Conservation (phyloP, 23 tunicate species). For the Phallusia fumigata region DNA sequence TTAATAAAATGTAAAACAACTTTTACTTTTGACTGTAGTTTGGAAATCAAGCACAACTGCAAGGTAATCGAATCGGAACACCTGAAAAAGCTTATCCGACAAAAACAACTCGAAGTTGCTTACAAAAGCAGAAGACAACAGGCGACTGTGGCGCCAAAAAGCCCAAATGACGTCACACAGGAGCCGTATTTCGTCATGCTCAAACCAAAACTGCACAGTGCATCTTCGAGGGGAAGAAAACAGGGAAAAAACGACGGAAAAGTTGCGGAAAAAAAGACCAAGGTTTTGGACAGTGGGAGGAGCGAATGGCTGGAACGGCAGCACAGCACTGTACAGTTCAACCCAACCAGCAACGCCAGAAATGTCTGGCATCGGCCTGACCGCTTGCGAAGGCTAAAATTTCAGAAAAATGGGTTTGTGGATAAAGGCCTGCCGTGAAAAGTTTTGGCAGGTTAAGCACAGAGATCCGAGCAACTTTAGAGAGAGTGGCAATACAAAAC, state of each 20-base stretch:
- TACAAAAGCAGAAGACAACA: neutral
- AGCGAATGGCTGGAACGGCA: conserved; percentile 26
- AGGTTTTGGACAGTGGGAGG: conserved; percentile 10
- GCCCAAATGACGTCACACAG: neutral
- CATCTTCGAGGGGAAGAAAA: neutral
- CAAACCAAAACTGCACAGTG: conserved; percentile 1
- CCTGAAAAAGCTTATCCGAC: conserved; percentile 32
- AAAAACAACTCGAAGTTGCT: conserved; percentile 24
- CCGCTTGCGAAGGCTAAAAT: neutral
- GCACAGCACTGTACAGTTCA: conserved; percentile 39
- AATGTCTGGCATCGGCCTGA: conserved; percentile 5
- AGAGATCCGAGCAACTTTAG: too few relatives aligned
- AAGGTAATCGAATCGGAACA: conserved; percentile 25
- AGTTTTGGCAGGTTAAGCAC: too few relatives aligned
- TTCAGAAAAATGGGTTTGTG: neutral
- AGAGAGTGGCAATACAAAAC: too few relatives aligned
- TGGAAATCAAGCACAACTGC: conserved; percentile 29
- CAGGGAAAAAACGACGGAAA: neutral
- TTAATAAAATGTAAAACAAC: too few relatives aligned
- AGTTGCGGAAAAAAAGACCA: neutral
- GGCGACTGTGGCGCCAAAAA: neutral
- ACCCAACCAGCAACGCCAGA: conserved; percentile 18
- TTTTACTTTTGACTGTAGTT: conserved; percentile 6
- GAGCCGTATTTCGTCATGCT: conserved; percentile 2
- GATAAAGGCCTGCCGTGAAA: neutral